phyloP scores from a whole-genome alignment of 1,140 invertebrate species.

The Philaenus spumarius region DNA sequence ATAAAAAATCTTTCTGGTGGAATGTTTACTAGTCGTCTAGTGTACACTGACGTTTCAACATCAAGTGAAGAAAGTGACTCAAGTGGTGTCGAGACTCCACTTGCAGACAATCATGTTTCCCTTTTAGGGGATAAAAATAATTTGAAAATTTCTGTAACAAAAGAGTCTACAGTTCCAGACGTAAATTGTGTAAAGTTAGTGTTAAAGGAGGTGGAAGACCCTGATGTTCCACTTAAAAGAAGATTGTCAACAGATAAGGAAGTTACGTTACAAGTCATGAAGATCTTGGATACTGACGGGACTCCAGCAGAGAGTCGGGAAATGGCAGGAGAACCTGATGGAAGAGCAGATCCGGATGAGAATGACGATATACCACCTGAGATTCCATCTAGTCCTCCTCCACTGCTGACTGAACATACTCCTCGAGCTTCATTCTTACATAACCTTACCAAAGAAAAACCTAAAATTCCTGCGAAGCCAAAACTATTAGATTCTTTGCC shows the following conservation, averaged over 20 bases:
- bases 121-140: too few relatives aligned
- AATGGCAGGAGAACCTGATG: constrained; percentile 71
- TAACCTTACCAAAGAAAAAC: constrained; percentile 48
- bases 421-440: constrained; percentile 64
- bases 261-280: constrained; percentile 21
- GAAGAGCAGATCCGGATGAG: constrained; percentile 67
- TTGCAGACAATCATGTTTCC: too few relatives aligned
- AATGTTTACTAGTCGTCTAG: too few relatives aligned
- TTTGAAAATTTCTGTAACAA: too few relatives aligned
- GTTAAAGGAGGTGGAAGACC: too few relatives aligned
- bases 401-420: constrained; percentile 20
- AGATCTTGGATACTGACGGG: constrained; percentile 16
- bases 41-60: too few relatives aligned
- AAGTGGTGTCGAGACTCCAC: too few relatives aligned
- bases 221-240: too few relatives aligned
- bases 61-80: too few relatives aligned
- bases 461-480: constrained; percentile 56
- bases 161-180: too few relatives aligned
- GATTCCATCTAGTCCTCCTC: constrained; percentile 18
- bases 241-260: constrained; percentile 1
- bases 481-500: constrained; percentile 7
- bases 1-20: too few relatives aligned
- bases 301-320: constrained; percentile 48
- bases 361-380: constrained; percentile 45
- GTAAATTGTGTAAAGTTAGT: too few relatives aligned